Percentiles rank a stretch among this genome's conserved stretches.
Conservation (phyloP, 2,113 vertebrate species). For the Aptenodytes patagonicus region DNA sequence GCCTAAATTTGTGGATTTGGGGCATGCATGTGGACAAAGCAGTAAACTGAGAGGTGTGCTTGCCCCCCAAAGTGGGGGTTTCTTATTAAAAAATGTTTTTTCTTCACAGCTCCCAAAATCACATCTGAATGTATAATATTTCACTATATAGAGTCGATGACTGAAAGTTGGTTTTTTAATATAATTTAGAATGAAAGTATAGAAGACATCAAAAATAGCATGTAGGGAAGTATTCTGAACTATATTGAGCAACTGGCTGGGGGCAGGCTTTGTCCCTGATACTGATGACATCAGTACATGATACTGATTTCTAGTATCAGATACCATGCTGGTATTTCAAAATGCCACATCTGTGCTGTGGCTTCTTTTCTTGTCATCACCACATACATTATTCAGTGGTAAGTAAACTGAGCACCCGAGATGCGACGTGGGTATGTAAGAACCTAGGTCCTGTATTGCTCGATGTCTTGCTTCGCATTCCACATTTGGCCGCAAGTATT, state of each 20-base stretch:
- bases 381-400: not conserved
- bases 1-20: not conserved
- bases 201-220: not conserved
- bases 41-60: not conserved
- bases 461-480: not conserved
- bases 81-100: not conserved
- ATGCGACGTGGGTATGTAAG: rapidly evolving
- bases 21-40: not conserved
- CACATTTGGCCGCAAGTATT: not conserved
- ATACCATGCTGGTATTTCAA: not conserved
- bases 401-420: not conserved
- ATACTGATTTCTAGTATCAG: not conserved
- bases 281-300: not conserved
- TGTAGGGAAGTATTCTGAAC: not conserved
- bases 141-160: not conserved
- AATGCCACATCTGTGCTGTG: not conserved
- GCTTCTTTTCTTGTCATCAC: not conserved
- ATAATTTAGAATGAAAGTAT: not conserved
- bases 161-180: not conserved
- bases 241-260: not conserved
- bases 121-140: not conserved
- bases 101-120: not conserved
- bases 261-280: not conserved
- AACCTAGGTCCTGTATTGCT: not conserved
- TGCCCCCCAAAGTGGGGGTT: not conserved